phyloP scores from a whole-genome alignment of 2,888 invertebrate genomes.

The Nemapogon koenigi region DNA sequence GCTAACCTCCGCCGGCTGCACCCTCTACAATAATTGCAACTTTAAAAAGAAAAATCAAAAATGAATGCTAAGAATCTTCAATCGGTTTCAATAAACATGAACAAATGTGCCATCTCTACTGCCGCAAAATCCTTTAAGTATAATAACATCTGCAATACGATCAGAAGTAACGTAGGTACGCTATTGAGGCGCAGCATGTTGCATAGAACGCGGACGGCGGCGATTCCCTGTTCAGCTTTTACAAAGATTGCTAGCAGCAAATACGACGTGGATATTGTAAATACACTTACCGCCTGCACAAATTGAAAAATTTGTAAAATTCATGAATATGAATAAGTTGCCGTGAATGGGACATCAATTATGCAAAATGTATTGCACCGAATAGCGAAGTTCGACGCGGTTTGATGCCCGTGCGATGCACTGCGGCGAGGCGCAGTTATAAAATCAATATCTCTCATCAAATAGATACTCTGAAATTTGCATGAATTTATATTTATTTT shows the following conservation, averaged over 20 bases:
- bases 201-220: slow-evolving; percentile 16
- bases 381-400: slow-evolving; percentile 30
- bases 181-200: slow-evolving; percentile 20
- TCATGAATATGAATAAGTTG: slow-evolving; percentile 61
- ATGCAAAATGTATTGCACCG: slow-evolving; percentile 57
- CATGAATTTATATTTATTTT: too few species aligned
- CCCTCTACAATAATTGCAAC: too few species aligned
- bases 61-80: too few species aligned
- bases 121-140: slow-evolving; percentile 3
- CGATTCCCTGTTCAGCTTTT: slow-evolving; percentile 34
- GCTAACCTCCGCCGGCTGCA: too few species aligned
- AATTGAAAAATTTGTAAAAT: slow-evolving; percentile 58
- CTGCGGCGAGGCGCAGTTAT: slow-evolving; percentile 19
- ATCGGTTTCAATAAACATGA: too few species aligned
- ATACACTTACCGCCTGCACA: slow-evolving; percentile 46
- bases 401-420: slow-evolving; percentile 1
- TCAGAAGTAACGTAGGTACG: slow-evolving; percentile 32
- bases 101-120: too few species aligned
- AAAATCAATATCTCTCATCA: slow-evolving; percentile 10
- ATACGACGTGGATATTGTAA: slow-evolving; percentile 46
- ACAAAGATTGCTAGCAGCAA: slow-evolving; percentile 50
- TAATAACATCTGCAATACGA: slow-evolving; percentile 19
- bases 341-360: slow-evolving; percentile 58
- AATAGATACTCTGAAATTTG: slow-evolving; percentile 8
- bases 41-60: too few species aligned